Conservation (phyloP, 2,797 vertebrate species). For the Parauchenoglanis ngamensis region DNA sequence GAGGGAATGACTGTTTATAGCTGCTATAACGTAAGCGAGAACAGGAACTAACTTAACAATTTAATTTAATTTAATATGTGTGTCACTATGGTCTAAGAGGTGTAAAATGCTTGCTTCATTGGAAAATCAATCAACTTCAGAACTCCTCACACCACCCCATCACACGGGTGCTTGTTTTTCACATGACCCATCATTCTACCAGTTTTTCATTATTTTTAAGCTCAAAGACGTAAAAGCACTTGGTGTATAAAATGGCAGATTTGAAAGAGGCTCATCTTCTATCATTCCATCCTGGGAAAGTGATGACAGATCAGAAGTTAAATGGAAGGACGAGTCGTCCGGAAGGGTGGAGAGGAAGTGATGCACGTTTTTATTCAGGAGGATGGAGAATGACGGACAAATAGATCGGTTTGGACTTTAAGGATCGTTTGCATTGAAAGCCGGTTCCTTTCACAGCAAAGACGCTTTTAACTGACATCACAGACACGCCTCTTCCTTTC, state of each 20-base stretch:
- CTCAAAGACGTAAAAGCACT: background rate
- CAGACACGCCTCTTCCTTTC: background rate
- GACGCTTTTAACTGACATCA: background rate
- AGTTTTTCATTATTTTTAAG: background rate
- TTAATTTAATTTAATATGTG: too few relatives aligned
- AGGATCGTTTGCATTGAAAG: background rate
- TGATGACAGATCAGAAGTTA: background rate
- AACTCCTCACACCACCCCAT: background rate
- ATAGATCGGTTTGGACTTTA: conserved; percentile 5
- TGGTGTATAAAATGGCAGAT: background rate
- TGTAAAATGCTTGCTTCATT: background rate
- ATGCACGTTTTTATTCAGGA: background rate
- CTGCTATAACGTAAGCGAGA: background rate
- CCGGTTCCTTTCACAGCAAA: conserved; percentile 14
- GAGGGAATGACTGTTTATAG: background rate
- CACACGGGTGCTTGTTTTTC: background rate
- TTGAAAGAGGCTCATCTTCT: background rate
- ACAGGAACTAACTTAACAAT: background rate
- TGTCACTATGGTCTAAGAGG: background rate
- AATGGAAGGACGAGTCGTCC: background rate
- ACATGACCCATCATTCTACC: background rate
- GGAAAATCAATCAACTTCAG: background rate
- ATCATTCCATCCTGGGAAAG: background rate
- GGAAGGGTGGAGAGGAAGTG: background rate
- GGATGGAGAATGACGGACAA: background rate